Conservation (phyloP, 2,113 vertebrate species). For the Hippocampus barbouri region DNA sequence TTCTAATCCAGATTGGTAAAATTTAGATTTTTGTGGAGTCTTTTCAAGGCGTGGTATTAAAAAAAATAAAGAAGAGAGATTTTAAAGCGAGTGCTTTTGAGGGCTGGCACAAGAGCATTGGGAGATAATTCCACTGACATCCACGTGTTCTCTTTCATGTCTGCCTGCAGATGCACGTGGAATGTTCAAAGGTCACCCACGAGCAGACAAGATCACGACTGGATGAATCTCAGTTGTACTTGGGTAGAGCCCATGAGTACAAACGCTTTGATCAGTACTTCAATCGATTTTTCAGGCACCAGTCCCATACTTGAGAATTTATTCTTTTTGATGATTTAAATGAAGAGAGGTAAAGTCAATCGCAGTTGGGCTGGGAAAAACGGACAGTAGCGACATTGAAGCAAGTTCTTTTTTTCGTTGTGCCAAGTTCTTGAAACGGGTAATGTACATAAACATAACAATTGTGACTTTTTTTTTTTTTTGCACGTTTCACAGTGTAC, state of each 20-base stretch:
- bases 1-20: not conserved
- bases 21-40: not conserved
- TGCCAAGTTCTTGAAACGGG: too few relatives aligned
- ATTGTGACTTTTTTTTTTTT: too few relatives aligned
- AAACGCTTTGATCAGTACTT: not conserved
- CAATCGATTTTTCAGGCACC: constrained; percentile 4
- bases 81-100: not conserved
- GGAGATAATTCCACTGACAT: constrained; percentile 3
- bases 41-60: not conserved
- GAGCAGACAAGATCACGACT: not conserved
- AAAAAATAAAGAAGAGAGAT: not conserved
- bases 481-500: too few relatives aligned
- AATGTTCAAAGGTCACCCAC: not conserved
- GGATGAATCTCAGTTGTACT: not conserved
- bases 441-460: too few relatives aligned
- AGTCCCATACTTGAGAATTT: not conserved
- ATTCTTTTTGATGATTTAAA: too few relatives aligned
- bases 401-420: too few relatives aligned
- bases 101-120: not conserved
- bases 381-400: too few relatives aligned
- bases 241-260: not conserved
- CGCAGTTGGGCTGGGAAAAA: too few relatives aligned
- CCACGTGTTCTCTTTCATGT: not conserved
- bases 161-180: not conserved
- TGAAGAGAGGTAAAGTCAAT: too few relatives aligned